phyloP scores from a whole-genome alignment of 2,797 vertebrate species.

The Falco novaeseelandiae region DNA sequence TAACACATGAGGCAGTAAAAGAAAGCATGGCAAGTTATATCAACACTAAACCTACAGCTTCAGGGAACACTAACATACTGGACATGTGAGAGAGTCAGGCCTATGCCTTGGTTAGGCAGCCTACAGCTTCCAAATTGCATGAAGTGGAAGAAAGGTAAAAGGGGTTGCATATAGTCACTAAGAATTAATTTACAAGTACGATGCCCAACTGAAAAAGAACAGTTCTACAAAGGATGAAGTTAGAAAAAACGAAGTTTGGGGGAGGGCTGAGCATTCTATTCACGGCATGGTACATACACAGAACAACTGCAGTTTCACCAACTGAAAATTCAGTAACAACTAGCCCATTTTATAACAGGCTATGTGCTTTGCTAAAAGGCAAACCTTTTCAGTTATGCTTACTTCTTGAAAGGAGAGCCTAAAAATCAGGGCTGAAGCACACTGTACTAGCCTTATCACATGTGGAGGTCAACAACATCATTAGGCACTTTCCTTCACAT shows the following conservation, averaged over 20 bases:
- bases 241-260: neutral
- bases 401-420: neutral
- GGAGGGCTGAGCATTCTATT: neutral
- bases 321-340: neutral
- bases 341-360: neutral
- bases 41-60: neutral
- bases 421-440: neutral
- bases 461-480: neutral
- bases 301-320: neutral
- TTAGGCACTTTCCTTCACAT: neutral
- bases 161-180: neutral
- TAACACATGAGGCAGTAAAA: neutral
- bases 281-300: fast-evolving
- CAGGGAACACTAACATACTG: neutral
- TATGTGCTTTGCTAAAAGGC: neutral
- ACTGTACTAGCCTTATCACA: neutral
- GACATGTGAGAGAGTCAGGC: neutral
- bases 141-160: neutral
- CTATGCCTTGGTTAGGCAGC: neutral
- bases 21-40: neutral
- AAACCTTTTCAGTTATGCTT: neutral
- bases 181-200: neutral
- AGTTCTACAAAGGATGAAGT: neutral
- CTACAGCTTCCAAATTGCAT: neutral
- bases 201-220: neutral